Base-by-base conservation (phyloP, 2,797 vertebrate genomes). In the Champsocephalus esox region DNA sequence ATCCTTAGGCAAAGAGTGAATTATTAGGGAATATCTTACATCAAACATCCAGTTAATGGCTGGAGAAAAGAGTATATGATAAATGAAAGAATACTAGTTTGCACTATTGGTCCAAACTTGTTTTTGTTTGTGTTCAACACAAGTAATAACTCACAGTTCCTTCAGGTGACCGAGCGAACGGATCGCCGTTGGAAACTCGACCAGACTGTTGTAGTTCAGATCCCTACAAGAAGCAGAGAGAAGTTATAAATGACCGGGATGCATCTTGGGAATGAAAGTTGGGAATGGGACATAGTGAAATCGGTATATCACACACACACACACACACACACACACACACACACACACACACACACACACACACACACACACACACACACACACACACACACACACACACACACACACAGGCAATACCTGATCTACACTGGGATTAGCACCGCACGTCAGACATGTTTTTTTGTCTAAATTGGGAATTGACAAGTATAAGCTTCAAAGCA, bases 201-300 rank as follows among this genome's bases (percentile, higher is more conserved):
- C 94, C 90, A 99, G 92, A 89, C 90, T 95, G 94, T 99, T 99
- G 89, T 97, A 98, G 95, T 99, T 99, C 90, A 99, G 91, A 92
- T 99, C 97, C 89, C 97, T 99, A 88, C 73, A 5, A 45, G 14
- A 55, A 9, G 62, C 41, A 65, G 10, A 50, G 13, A 57, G 16
- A 28, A 12, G n/a, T 50, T 61, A 52, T 2, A 19, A 34, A 41
- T 3, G 11, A 73, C 41, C 14, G 12, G 54, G 16, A 16, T 5
- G 51, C 21, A 3, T 11, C 2, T 6, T 24, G 58, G 41, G 41
- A 59, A 59, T 21, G 16, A 38, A 60, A 12, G 7, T 38, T 9
- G 7, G 34, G 7, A 38, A 38, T 38, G 34, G 9, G 34, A 38
- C 34, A 38, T 7, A 28, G 12, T 3, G 12, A 28, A 21, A 54